Evolutionary conservation across 2,113 vertebrate genomes (phyloP).

Genomic region (Ornithorhynchus anatinus): DNA sequence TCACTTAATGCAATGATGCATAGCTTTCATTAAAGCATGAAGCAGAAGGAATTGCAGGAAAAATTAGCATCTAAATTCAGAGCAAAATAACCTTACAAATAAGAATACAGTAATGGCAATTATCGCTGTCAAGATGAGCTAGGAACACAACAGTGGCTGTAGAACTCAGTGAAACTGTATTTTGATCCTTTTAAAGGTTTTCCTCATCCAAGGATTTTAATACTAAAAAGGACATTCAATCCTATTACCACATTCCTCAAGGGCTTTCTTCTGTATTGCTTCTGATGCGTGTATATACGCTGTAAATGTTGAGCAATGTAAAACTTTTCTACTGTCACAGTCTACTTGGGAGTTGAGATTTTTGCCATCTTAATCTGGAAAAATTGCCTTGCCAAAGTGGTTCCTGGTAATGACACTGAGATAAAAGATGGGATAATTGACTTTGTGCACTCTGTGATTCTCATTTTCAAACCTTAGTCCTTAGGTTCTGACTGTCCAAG

Average conservation of each 20-base stretch:
- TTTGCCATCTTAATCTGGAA: constrained; percentile 10
- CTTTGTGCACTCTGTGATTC: neutral
- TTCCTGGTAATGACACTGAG: neutral
- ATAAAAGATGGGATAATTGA: neutral
- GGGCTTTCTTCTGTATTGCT: neutral
- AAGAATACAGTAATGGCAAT: neutral
- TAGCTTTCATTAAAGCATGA: constrained; percentile 38
- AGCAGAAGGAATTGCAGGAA: constrained; percentile 15
- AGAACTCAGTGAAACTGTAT: neutral
- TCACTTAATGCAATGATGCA: constrained; percentile 48
- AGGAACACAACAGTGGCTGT: neutral
- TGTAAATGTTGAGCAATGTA: neutral
- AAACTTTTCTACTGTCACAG: neutral
- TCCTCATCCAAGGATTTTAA: neutral
- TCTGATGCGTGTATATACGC: neutral
- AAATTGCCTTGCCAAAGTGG: neutral
- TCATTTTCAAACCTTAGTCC: neutral
- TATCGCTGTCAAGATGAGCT: constrained; percentile 23
- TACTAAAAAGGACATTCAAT: neutral
- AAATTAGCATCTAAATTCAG: constrained; percentile 32
- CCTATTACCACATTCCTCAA: neutral
- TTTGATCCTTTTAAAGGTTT: constrained; percentile 4
- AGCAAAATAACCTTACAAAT: constrained; percentile 28
- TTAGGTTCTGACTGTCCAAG: neutral
- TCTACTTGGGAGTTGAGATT: neutral